These are phyloP conservation scores for Andrena fulva DNA, from an alignment of 2,888 invertebrate genomes.

Conservation along the genomic window DNA sequence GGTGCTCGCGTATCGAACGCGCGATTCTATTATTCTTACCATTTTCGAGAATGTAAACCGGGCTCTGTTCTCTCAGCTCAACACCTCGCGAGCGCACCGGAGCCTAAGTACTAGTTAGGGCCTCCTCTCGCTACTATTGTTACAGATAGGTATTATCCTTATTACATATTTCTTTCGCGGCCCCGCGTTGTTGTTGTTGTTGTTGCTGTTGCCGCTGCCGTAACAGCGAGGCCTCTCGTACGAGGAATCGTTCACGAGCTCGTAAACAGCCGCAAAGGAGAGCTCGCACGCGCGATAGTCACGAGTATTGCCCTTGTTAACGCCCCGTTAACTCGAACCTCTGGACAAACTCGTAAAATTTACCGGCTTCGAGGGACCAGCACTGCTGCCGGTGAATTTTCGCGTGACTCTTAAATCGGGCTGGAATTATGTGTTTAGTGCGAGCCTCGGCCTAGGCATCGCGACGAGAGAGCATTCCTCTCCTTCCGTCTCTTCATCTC, in stretches of 20 bases:
- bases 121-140: no score
- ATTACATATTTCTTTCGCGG: constrained; percentile 19
- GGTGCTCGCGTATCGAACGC: no score
- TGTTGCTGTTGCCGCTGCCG: constrained; percentile 19
- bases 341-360: constrained; percentile 74
- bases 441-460: constrained; percentile 27
- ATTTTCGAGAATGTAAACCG: not conserved
- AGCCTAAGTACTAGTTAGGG: not conserved
- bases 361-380: constrained; percentile 51
- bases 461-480: constrained; percentile 4
- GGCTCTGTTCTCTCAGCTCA: no score
- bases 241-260: constrained; percentile 72
- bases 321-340: constrained; percentile 74
- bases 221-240: constrained; percentile 46
- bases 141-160: not conserved
- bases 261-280: constrained; percentile 72
- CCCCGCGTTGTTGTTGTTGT: not conserved
- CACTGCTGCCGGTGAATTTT: constrained; percentile 50
- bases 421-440: constrained; percentile 55
- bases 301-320: constrained; percentile 74
- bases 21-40: no score
- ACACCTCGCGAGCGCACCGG: not conserved
- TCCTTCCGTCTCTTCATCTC: not conserved
- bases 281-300: constrained; percentile 71
- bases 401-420: constrained; percentile 57